phyloP scores from a whole-genome alignment of 2,888 invertebrate species.

The Cremastinae sp. region DNA sequence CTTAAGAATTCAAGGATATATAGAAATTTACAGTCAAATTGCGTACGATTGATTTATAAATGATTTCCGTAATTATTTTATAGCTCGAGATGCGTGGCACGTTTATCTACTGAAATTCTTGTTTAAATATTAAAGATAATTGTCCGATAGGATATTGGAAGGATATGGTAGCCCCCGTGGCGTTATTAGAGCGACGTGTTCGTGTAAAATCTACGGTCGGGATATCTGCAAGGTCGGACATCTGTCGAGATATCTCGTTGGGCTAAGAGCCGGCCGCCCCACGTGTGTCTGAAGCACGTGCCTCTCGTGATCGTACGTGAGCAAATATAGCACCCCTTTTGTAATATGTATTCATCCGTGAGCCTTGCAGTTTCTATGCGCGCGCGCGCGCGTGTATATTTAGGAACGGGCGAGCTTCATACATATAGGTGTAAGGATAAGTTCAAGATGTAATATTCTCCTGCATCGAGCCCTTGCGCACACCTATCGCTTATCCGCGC shows the following conservation, averaged over 20 bases:
- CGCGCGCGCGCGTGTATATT: conserved; percentile 2
- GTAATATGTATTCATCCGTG: conserved; percentile 43
- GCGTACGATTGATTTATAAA: too few relatives aligned
- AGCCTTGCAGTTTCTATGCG: conserved; percentile 45
- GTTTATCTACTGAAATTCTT: neutral
- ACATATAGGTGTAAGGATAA: conserved; percentile 29
- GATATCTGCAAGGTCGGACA: conserved; percentile 52
- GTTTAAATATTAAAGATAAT: conserved; percentile 13
- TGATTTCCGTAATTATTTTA: too few relatives aligned
- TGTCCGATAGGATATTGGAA: conserved; percentile 20
- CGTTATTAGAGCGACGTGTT: conserved; percentile 39
- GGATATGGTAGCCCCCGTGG: conserved; percentile 4
- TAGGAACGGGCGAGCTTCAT: neutral
- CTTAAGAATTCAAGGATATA: too few relatives aligned
- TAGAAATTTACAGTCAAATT: too few relatives aligned
- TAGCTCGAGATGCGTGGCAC: too few relatives aligned
- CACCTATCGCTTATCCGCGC: conserved; percentile 22
- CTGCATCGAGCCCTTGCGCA: conserved; percentile 44
- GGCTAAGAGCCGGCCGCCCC: conserved; percentile 49
- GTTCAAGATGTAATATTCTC: conserved; percentile 38
- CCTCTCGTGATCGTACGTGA: conserved; percentile 61
- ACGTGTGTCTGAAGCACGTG: conserved; percentile 68
- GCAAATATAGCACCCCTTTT: conserved; percentile 53
- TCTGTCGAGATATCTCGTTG: conserved; percentile 56
- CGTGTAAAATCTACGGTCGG: conserved; percentile 45